Evolutionary conservation across 2,888 invertebrate species (phyloP).

Genomic region (Mythimna loreyi): DNA sequence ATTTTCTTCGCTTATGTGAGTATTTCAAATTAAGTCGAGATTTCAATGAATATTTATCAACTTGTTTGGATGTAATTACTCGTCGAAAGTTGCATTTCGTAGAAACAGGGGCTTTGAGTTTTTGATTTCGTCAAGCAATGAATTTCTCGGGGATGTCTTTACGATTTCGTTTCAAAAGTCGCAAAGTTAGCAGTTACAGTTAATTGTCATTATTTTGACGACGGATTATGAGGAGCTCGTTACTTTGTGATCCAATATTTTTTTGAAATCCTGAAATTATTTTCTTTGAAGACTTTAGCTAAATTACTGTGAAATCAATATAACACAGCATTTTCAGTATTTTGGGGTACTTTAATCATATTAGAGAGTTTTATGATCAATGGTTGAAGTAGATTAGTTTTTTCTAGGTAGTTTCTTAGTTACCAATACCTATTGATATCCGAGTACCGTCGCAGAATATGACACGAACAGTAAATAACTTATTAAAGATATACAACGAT

Average conservation of each 20-base stretch:
- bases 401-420: not conserved
- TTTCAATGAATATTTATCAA: conserved; percentile 59
- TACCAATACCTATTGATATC: not conserved
- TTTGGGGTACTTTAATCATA: not conserved
- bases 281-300: not conserved
- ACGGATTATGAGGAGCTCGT: conserved; percentile 9
- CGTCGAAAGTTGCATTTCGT: conserved; percentile 33
- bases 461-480: conserved; percentile 22
- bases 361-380: not conserved
- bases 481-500: conserved; percentile 22
- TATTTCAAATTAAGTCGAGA: conserved; percentile 51
- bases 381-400: not conserved
- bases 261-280: not conserved
- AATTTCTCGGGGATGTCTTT: conserved; percentile 22
- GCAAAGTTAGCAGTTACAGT: conserved; percentile 29
- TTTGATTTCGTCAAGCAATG: conserved; percentile 25
- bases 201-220: conserved; percentile 50
- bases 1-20: conserved; percentile 39
- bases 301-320: not conserved
- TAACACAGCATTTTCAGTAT: not conserved
- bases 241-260: conserved; percentile 2
- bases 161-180: conserved; percentile 31
- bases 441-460: not conserved
- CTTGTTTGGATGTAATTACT: conserved; percentile 49
- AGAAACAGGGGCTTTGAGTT: conserved; percentile 17